phyloP scores from a whole-genome alignment of 2,888 invertebrate genomes.

The Enchytraeus crypticus region DNA sequence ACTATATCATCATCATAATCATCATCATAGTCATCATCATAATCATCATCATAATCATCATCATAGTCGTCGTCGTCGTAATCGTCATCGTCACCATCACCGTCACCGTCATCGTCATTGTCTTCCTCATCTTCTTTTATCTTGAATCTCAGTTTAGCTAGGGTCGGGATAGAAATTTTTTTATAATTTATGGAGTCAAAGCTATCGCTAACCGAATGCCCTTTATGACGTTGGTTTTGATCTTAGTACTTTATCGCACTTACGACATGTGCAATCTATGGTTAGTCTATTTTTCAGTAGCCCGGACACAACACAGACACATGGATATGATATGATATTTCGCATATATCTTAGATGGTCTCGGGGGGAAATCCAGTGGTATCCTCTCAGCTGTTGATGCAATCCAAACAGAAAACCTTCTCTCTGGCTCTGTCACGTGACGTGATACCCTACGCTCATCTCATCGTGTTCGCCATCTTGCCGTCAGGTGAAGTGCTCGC shows the following conservation, averaged over 20 bases:
- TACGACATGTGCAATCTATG: too few species aligned
- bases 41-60: too few species aligned
- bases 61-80: too few species aligned
- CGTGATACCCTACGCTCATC: conserved; percentile 77
- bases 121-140: not conserved
- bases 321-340: not conserved
- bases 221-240: too few species aligned
- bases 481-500: conserved; percentile 63
- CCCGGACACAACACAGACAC: too few species aligned
- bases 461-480: conserved; percentile 77
- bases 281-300: too few species aligned
- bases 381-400: conserved; percentile 48
- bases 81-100: not conserved
- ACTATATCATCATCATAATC: too few species aligned
- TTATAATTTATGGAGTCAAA: too few species aligned
- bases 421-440: conserved; percentile 53
- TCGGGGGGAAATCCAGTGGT: not conserved
- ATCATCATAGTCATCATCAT: too few species aligned
- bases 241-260: too few species aligned
- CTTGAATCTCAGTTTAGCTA: too few species aligned
- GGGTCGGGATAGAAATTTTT: not conserved
- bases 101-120: not conserved
- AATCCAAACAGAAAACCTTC: conserved; percentile 49
- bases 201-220: too few species aligned
- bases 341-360: not conserved